A percentile compares a stretch with the other conserved stretches of the same genome.
Evolutionary conservation across 1,140 invertebrate genomes (phyloP).

Genomic region (Drosophila grimshawi): DNA sequence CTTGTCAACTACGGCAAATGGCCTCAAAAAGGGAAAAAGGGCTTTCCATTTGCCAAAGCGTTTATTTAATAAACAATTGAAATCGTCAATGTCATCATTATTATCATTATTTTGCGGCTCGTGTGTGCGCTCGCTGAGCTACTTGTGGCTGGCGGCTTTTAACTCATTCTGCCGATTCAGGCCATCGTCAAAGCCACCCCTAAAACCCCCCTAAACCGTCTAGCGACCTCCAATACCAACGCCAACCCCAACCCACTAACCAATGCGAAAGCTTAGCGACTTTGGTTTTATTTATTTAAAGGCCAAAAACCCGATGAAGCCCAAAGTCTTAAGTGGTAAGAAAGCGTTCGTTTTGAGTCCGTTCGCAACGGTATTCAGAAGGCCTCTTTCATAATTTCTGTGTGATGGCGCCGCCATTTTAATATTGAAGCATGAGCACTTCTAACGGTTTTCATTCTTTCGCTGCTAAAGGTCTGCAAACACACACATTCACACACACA

Average conservation of each 20-base stretch:
- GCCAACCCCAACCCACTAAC: background rate
- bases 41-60: background rate
- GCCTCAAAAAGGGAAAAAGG: background rate
- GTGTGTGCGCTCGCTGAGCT: constrained; percentile 35
- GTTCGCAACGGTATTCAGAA: constrained; percentile 33
- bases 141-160: constrained; percentile 56
- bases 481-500: background rate
- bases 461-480: constrained; percentile 16
- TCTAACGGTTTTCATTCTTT: constrained; percentile 15
- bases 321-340: constrained; percentile 67
- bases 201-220: background rate
- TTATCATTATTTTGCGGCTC: constrained; percentile 34
- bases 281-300: constrained; percentile 73
- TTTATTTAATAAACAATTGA: constrained; percentile 48
- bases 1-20: background rate
- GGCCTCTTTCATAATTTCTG: constrained; percentile 65
- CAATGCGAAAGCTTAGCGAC: constrained; percentile 27
- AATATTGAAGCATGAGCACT: constrained; percentile 19
- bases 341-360: constrained; percentile 62
- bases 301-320: constrained; percentile 74
- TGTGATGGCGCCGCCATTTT: constrained; percentile 42
- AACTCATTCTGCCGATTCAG: constrained; percentile 27
- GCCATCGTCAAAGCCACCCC: constrained; percentile 7
- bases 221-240: too few species aligned
- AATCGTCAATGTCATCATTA: constrained; percentile 68